Evolutionary conservation across 2,888 invertebrate species (phyloP), one percentile per base, ranked within the genome.

Genomic region (Caradrina kadenii): DNA sequence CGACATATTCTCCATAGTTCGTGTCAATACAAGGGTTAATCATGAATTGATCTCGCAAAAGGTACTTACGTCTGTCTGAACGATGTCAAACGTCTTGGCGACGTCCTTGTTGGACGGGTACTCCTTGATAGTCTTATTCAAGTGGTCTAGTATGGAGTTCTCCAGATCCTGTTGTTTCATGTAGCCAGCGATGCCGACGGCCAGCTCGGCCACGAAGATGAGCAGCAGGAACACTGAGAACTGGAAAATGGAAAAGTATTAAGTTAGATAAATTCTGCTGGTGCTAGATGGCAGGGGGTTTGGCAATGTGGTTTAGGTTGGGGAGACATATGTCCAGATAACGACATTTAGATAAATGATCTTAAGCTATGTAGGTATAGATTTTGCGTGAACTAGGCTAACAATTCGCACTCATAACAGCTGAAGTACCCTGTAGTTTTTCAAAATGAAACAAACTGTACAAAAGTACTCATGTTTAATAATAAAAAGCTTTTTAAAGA

Each of bases 181-280:
- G 92, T 98, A 98, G 59, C 97, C 98, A n/a, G 97, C 97, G 87
- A 98, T 97, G 81, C 98, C 99, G 77, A 98, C 97, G 0, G 98
- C 98, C 84, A 98, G 93, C 94, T 99, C 99, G 80, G 98, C 94
- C 13, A 98, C 96, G 93, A 99, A 98, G 85, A 99, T 97, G 55
- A 98, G 91, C 65, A 98, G 96, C 88, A 99, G 95, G 84, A 99
- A 96, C 63, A 97, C 96, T 5, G 98, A 97, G 95, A 98, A 98
- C 98, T 19, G 65, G 26, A 69, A 54, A 70, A 73, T 19, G 49
- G 0, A 58, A 55, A n/a, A 31, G 17, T 10, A 21, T 4, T 15
- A n/a, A 26, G 2, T 62, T 39, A 69, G 45, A 17, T 0, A 0
- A 19, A 31, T 72, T 2, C 2, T 15, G 1, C 0, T 19, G 13